These are phyloP conservation scores for Axis porcinus DNA, from an alignment of 2,113 vertebrate species.

Conservation along the genomic window DNA sequence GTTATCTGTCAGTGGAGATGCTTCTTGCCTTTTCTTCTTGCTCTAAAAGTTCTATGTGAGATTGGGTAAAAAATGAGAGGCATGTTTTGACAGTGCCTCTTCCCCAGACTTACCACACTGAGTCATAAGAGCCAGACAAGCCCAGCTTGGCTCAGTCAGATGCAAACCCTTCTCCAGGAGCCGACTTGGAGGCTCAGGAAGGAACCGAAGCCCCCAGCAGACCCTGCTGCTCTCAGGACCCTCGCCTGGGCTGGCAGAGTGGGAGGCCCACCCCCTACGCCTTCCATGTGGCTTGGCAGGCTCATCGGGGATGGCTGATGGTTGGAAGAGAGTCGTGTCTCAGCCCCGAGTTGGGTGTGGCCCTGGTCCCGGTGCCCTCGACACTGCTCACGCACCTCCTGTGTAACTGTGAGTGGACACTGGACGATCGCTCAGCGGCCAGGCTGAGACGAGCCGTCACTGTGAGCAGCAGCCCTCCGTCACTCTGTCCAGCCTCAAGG, in stretches of 20 bases:
- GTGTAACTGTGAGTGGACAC: fast-evolving
- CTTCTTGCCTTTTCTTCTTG: neutral
- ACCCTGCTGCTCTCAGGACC: no score
- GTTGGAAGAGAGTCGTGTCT: fast-evolving
- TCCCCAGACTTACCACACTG: neutral
- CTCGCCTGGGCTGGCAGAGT: fast-evolving
- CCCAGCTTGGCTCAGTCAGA: neutral
- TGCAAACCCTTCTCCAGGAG: neutral
- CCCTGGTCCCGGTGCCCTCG: fast-evolving
- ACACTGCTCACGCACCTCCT: fast-evolving
- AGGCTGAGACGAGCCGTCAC: fast-evolving
- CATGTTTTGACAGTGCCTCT: neutral
- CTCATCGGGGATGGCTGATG: neutral
- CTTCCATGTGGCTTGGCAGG: neutral
- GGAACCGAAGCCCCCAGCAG: fast-evolving
- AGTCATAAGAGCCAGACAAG: neutral
- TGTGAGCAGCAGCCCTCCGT: fast-evolving
- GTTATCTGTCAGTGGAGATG: neutral
- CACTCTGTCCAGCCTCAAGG: neutral
- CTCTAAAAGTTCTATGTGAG: neutral
- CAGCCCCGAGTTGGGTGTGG: fast-evolving
- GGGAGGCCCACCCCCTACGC: neutral
- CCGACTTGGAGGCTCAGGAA: neutral
- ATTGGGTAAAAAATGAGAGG: neutral
- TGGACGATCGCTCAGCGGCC: fast-evolving